Percentiles rank a stretch among this genome's conserved stretches.
These are phyloP conservation scores for Nasonia giraulti DNA, from an alignment of 1,140 invertebrate species.

Conservation along the genomic window DNA sequence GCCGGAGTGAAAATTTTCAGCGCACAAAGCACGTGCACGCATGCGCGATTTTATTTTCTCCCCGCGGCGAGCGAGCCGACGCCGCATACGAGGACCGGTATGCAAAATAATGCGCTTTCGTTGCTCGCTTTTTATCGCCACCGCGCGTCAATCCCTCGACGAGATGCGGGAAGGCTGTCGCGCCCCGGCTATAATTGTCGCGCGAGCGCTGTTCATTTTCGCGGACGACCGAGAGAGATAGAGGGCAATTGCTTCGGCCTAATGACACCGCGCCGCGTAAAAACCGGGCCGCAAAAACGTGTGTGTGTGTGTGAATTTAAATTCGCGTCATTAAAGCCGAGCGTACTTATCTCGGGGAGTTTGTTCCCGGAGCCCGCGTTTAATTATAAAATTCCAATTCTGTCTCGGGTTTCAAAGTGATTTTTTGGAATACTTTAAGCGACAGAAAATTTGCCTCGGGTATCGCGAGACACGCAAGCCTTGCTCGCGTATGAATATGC, in stretches of 20 bases:
- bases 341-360: constrained; percentile 39
- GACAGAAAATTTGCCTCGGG: constrained; percentile 38
- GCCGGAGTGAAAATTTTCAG: constrained; percentile 12
- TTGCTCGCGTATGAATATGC: constrained; percentile 28
- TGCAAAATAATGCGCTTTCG: constrained; percentile 48
- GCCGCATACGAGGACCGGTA: constrained; percentile 14
- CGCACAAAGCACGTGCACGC: background rate
- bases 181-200: background rate
- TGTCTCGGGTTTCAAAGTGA: constrained; percentile 12
- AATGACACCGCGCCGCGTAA: background rate
- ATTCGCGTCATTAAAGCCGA: constrained; percentile 44
- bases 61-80: background rate
- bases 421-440: constrained; percentile 36
- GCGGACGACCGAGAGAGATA: background rate
- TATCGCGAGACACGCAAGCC: background rate
- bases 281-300: background rate
- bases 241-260: background rate
- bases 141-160: background rate
- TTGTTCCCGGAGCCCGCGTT: constrained; percentile 22
- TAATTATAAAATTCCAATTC: constrained; percentile 47
- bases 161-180: background rate
- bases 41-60: constrained; percentile 2
- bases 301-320: constrained; percentile 35
- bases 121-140: constrained; percentile 28
- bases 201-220: background rate